phyloP scores from a whole-genome alignment of 2,888 invertebrate genomes.

The Lamellibrachia satsuma region DNA sequence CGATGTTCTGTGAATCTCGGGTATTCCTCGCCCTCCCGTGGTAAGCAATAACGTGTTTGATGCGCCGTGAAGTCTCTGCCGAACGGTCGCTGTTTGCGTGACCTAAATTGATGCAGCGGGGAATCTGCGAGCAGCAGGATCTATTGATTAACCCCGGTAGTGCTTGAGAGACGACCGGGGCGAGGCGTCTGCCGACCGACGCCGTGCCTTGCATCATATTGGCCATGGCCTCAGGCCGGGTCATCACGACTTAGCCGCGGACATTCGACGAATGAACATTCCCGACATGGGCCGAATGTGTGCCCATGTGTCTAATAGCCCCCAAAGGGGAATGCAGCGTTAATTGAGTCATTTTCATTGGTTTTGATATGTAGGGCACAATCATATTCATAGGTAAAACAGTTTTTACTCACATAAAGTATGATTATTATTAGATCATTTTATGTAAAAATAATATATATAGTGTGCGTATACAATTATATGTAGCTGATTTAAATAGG shows the following conservation, averaged over 20 bases:
- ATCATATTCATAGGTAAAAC: no score
- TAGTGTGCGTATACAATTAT: no score
- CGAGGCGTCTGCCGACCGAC: background rate
- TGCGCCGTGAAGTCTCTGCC: background rate
- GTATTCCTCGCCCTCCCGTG: background rate
- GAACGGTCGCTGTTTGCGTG: background rate
- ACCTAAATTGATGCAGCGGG: constrained; percentile 4
- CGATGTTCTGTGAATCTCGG: background rate
- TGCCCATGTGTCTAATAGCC: background rate
- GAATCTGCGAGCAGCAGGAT: constrained; percentile 9
- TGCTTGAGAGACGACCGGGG: background rate
- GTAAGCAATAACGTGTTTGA: background rate
- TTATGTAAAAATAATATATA: no score
- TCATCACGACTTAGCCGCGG: background rate
- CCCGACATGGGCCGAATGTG: background rate
- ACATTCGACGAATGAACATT: background rate
- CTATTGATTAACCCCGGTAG: background rate
- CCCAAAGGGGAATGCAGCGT: no score
- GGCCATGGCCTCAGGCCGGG: background rate
- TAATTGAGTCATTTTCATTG: no score
- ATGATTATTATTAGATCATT: no score
- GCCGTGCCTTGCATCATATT: background rate
- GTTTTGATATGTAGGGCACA: no score
- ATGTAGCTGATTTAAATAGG: no score
- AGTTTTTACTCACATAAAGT: no score